These are phyloP conservation scores for Leucophora obtusa DNA, from an alignment of 2,888 invertebrate genomes.

Conservation along the genomic window DNA sequence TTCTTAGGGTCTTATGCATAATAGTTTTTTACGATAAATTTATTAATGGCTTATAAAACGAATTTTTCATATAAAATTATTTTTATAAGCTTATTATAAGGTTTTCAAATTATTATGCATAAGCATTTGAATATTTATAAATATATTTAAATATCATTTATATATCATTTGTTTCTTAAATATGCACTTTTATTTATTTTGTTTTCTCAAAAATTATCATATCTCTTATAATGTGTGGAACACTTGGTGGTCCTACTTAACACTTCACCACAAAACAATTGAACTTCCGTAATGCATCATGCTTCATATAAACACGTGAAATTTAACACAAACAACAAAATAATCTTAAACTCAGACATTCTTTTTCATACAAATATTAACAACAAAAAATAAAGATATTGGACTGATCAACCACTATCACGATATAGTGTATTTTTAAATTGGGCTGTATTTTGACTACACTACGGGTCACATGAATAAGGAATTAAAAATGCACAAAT, in stretches of 20 bases:
- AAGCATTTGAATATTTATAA: too few relatives aligned
- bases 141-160: too few relatives aligned
- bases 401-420: background rate
- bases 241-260: constrained; percentile 55
- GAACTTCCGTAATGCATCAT: constrained; percentile 51
- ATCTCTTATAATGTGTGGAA: background rate
- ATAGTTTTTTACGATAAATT: too few relatives aligned
- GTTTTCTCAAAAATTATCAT: background rate
- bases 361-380: background rate
- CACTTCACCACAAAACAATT: constrained; percentile 34
- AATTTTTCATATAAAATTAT: too few relatives aligned
- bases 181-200: background rate
- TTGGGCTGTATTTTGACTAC: background rate
- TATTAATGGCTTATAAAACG: too few relatives aligned
- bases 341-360: constrained; percentile 1
- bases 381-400: background rate
- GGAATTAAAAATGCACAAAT: too few relatives aligned
- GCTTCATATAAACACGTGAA: constrained; percentile 10
- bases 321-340: background rate
- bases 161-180: too few relatives aligned
- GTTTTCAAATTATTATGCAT: too few relatives aligned
- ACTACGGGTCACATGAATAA: background rate
- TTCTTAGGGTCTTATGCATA: too few relatives aligned
- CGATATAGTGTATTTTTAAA: too few relatives aligned
- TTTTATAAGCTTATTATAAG: too few relatives aligned